Evolutionary conservation across 2,113 vertebrate genomes (phyloP).

Genomic region (Mellivora capensis): DNA sequence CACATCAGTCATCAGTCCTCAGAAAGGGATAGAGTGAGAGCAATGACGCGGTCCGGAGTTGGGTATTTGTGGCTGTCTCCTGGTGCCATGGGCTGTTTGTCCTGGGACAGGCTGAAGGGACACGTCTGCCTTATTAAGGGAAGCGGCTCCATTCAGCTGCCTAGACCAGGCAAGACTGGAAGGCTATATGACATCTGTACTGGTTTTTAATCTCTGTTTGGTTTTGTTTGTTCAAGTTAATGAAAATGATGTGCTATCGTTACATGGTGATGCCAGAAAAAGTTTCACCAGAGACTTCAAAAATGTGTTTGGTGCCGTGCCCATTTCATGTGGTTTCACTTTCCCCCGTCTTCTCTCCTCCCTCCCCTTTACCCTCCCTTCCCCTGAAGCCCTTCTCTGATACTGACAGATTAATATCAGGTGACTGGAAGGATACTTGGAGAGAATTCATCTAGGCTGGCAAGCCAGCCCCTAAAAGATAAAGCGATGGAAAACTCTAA

Average conservation of each 20-base stretch:
- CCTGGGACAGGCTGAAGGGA: slow-evolving; percentile 25
- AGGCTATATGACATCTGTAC: slow-evolving; percentile 72
- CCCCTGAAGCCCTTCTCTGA: background rate
- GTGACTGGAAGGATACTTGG: slow-evolving; percentile 37
- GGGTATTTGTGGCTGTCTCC: background rate
- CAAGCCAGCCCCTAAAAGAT: slow-evolving; percentile 28
- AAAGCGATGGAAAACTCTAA: slow-evolving; percentile 33
- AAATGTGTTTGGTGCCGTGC: slow-evolving; percentile 79
- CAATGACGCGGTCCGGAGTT: background rate
- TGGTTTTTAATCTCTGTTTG: slow-evolving; percentile 79
- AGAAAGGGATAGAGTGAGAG: background rate
- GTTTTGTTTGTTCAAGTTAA: slow-evolving; percentile 84
- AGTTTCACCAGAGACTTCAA: slow-evolving; percentile 82
- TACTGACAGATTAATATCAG: slow-evolving; percentile 58
- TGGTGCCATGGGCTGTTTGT: slow-evolving; percentile 24
- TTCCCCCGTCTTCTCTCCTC: slow-evolving; percentile 51
- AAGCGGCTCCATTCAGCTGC: slow-evolving; percentile 58
- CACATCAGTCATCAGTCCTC: background rate
- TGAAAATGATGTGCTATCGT: slow-evolving; percentile 83
- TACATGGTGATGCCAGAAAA: slow-evolving; percentile 79
- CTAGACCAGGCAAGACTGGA: slow-evolving; percentile 54
- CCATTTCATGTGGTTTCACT: slow-evolving; percentile 81
- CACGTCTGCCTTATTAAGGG: slow-evolving; percentile 45
- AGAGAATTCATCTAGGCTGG: slow-evolving; percentile 21
- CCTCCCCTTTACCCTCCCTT: background rate